These are phyloP conservation scores for Caenorhabditis remanei DNA, from an alignment of 1,140 invertebrate species.

Conservation along the genomic window DNA sequence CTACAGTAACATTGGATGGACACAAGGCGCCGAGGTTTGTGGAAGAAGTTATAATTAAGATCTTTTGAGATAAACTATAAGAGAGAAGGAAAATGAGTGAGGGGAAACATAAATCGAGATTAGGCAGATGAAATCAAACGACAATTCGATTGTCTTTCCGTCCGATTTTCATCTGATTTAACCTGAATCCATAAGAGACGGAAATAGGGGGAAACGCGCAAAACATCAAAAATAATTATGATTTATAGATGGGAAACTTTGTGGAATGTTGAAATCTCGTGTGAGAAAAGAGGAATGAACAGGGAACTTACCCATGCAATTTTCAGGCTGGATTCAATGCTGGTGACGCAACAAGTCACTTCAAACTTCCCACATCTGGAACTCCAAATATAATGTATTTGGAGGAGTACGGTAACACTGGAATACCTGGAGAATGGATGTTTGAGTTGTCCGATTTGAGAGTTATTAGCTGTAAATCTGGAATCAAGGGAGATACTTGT, in stretches of 20 bases:
- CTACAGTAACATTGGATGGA: conserved; percentile 78
- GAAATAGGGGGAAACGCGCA: background rate
- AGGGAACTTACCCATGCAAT: background rate
- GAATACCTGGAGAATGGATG: conserved; percentile 76
- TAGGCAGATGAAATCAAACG: conserved; percentile 23
- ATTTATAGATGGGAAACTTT: background rate
- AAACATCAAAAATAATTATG: conserved; percentile 24
- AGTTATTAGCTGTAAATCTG: conserved; percentile 74
- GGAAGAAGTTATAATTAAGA: conserved; percentile 41
- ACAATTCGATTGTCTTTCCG: background rate
- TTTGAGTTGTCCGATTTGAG: conserved; percentile 69
- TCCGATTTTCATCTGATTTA: conserved; percentile 38
- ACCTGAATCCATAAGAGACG: background rate
- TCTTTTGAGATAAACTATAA: conserved; percentile 8
- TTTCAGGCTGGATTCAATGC: conserved; percentile 75
- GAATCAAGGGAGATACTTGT: conserved; percentile 78
- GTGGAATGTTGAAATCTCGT: background rate
- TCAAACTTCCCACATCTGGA: conserved; percentile 75
- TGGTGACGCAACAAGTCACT: conserved; percentile 70
- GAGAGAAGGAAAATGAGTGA: background rate
- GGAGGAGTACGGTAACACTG: conserved; percentile 76
- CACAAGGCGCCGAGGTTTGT: conserved; percentile 76
- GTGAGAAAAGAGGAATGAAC: background rate
- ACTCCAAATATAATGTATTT: conserved; percentile 78
- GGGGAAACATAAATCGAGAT: conserved; percentile 34